Evolutionary conservation across 2,113 vertebrate genomes (phyloP).

Genomic region (Syrmaticus mikado): DNA sequence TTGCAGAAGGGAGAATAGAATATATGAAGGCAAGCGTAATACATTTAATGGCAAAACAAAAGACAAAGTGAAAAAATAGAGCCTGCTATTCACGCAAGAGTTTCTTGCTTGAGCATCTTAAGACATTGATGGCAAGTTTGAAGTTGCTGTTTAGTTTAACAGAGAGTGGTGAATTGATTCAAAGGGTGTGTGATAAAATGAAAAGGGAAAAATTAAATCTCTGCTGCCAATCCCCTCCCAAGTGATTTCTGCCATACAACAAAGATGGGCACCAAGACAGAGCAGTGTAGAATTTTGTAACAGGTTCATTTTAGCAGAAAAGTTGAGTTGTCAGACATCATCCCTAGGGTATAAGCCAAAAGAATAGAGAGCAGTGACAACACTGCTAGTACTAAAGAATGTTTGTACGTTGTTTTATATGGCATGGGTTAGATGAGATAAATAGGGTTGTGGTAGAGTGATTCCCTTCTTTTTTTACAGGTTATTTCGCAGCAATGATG

Average conservation of each 20-base stretch:
- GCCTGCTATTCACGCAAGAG: not conserved
- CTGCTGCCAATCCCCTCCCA: not conserved
- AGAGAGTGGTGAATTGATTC: not conserved
- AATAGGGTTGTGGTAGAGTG: not conserved
- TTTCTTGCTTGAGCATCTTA: not conserved
- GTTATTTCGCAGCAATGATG: not conserved
- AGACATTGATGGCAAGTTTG: not conserved
- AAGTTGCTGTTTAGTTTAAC: not conserved
- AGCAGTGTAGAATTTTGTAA: not conserved
- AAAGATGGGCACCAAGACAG: not conserved
- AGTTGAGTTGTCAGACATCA: not conserved
- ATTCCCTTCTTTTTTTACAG: slow-evolving; percentile 12
- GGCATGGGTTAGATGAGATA: not conserved
- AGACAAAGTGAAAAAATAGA: not conserved
- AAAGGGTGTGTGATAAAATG: not conserved
- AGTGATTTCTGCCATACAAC: not conserved
- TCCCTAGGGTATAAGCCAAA: not conserved
- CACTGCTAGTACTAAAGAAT: not conserved
- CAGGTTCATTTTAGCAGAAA: not conserved
- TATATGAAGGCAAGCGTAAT: not conserved
- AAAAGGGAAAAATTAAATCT: not conserved
- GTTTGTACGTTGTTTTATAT: not conserved
- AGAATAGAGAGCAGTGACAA: not conserved
- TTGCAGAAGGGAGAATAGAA: not conserved
- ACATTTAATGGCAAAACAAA: not conserved